These are phyloP conservation scores for Apoderus coryli DNA, from an alignment of 2,888 invertebrate genomes.

Conservation along the genomic window DNA sequence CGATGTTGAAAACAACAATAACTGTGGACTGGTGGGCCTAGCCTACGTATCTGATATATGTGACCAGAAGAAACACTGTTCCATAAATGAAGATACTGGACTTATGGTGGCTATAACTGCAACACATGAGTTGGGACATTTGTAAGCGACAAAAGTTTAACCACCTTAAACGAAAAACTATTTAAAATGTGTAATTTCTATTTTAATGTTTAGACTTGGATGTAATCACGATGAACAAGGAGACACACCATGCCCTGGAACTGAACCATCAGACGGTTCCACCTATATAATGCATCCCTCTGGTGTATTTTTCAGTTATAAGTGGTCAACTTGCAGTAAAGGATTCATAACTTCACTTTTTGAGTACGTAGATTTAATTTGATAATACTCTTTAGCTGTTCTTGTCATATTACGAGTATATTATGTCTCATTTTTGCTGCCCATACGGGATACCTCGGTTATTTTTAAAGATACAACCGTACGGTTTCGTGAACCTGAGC, in stretches of 20 bases:
- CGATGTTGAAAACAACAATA: constrained; percentile 31
- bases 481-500: too few species aligned
- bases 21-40: constrained; percentile 45
- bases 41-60: constrained; percentile 54
- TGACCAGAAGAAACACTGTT: constrained; percentile 44
- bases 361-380: constrained; percentile 37
- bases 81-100: constrained; percentile 53
- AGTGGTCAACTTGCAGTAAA: constrained; percentile 44
- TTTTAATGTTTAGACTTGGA: constrained; percentile 28
- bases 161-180: not conserved
- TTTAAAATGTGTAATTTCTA: too few species aligned
- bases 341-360: constrained; percentile 40
- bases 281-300: constrained; percentile 46
- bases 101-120: constrained; percentile 47
- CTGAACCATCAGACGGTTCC: constrained; percentile 34
- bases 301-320: constrained; percentile 35
- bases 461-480: too few species aligned
- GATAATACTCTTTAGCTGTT: too few species aligned
- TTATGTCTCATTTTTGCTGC: too few species aligned
- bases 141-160: constrained; percentile 42
- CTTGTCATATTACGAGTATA: too few species aligned
- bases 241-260: constrained; percentile 29
- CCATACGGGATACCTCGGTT: too few species aligned
- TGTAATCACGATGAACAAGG: constrained; percentile 32
- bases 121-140: constrained; percentile 55